phyloP scores from a whole-genome alignment of 35 echinoderm and acorn worm genomes.

The Diadema setosum region DNA sequence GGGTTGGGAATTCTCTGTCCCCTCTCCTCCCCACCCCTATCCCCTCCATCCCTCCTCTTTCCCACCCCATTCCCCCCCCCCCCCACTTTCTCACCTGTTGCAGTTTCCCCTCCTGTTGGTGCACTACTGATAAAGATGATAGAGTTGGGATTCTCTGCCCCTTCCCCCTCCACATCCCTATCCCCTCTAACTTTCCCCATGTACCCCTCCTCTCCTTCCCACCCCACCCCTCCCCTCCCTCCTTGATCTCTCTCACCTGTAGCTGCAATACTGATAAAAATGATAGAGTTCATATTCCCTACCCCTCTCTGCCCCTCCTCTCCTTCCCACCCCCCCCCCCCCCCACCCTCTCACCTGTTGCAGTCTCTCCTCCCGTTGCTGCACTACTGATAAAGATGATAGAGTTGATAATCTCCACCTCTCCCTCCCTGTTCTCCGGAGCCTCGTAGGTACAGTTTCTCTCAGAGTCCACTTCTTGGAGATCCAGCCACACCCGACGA shows the following conservation, averaged over 20 bases:
- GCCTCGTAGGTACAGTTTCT: not conserved
- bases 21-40: too few relatives aligned
- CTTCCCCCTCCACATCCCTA: too few relatives aligned
- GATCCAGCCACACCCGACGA: conserved; percentile 15
- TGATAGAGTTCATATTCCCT: not conserved
- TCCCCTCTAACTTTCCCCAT: too few relatives aligned
- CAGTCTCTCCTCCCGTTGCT: not conserved
- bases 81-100: not conserved
- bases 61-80: too few relatives aligned
- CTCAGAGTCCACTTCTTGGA: not conserved
- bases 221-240: too few relatives aligned
- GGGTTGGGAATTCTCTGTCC: too few relatives aligned
- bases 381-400: not conserved
- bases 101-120: not conserved
- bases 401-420: not conserved
- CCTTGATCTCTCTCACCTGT: too few relatives aligned
- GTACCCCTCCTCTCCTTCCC: too few relatives aligned
- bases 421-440: not conserved
- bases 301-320: not conserved
- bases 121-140: not conserved
- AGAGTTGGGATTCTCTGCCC: not conserved
- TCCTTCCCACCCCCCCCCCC: too few relatives aligned
- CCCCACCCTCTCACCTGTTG: not conserved
- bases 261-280: not conserved
- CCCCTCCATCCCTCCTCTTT: too few relatives aligned